A percentile compares a stretch with the other conserved stretches of the same genome.
phyloP scores from a whole-genome alignment of 2,797 vertebrate genomes.

The Labeo calbasu region DNA sequence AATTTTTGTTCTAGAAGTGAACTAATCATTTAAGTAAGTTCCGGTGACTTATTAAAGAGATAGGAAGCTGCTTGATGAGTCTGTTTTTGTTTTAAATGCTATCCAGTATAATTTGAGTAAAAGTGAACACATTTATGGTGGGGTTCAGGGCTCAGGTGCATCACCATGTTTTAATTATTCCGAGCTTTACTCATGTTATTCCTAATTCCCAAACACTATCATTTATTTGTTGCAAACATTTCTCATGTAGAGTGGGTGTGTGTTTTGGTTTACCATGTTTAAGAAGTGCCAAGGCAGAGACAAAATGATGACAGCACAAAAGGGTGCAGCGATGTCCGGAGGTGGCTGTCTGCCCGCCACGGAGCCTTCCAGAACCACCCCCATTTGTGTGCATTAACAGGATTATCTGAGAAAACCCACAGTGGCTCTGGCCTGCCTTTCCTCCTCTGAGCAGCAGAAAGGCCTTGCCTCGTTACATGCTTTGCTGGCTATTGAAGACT shows the following conservation, averaged over 20 bases:
- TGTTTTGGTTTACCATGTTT: constrained; percentile 17
- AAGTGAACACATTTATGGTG: background rate
- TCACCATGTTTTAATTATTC: background rate
- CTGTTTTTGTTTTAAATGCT: constrained; percentile 4
- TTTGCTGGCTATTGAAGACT: constrained; percentile 67
- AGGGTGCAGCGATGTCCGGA: constrained; percentile 58
- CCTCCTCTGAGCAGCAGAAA: constrained; percentile 55
- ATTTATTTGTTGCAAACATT: constrained; percentile 8
- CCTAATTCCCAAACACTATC: background rate
- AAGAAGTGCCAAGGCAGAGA: constrained; percentile 36
- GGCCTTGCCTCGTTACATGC: constrained; percentile 64
- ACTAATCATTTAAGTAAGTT: background rate
- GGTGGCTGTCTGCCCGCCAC: constrained; percentile 55
- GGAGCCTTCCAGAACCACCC: constrained; percentile 60
- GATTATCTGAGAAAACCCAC: constrained; percentile 63
- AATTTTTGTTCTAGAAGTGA: too few species aligned
- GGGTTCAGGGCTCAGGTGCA: background rate
- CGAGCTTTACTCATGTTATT: constrained; percentile 2
- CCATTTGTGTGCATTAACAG: constrained; percentile 67
- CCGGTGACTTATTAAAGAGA: background rate
- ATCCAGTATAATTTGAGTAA: background rate
- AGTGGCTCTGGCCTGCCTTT: constrained; percentile 57
- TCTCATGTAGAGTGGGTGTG: background rate
- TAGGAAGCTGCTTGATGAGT: background rate
- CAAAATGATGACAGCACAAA: constrained; percentile 55